These are phyloP conservation scores for Drosophila mulleri DNA, from an alignment of 2,888 invertebrate genomes.

Conservation along the genomic window DNA sequence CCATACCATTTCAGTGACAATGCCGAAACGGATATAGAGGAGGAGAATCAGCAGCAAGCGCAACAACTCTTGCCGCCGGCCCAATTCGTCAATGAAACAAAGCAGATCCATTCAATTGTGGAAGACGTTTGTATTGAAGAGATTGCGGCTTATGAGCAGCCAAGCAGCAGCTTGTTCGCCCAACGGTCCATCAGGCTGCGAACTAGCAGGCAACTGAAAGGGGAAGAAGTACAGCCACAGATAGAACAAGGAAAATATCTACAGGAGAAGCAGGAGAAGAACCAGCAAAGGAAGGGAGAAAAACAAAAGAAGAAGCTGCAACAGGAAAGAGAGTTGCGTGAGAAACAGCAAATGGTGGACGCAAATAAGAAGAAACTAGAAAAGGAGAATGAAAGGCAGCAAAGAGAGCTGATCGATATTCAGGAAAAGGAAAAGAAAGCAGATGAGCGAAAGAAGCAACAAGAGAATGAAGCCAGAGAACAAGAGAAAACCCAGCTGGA, in stretches of 20 bases:
- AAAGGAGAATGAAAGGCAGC: not conserved
- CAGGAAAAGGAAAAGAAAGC: not conserved
- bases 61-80: not conserved
- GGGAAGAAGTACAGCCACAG: not conserved
- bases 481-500: not conserved
- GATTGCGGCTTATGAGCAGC: conserved; percentile 1
- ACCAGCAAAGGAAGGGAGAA: not conserved
- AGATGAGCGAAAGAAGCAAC: not conserved
- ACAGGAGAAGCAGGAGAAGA: not conserved
- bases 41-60: conserved; percentile 4
- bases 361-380: not conserved
- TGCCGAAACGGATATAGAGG: conserved; percentile 6
- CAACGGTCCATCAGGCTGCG: not conserved
- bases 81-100: not conserved
- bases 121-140: not conserved
- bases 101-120: not conserved
- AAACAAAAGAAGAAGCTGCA: not conserved
- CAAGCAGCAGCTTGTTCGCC: conserved; percentile 16
- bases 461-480: not conserved
- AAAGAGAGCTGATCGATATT: not conserved
- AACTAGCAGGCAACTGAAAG: not conserved
- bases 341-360: not conserved
- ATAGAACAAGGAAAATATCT: not conserved
- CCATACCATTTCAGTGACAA: conserved; percentile 18
- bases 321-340: not conserved